phyloP scores from a whole-genome alignment of 2,113 vertebrate species.

The Sporophila hypoxantha region DNA sequence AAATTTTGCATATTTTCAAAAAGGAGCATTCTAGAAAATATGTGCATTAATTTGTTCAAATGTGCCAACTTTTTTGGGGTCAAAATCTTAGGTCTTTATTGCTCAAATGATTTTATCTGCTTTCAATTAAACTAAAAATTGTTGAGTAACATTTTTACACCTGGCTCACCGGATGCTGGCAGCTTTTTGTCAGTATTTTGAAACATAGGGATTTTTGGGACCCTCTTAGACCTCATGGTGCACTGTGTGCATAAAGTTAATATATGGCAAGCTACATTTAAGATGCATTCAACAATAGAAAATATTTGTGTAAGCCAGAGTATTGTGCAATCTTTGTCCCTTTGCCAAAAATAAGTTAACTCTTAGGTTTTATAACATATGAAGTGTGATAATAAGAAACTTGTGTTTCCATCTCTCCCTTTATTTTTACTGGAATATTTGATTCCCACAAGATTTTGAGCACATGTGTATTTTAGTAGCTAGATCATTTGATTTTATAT shows the following conservation, averaged over 20 bases:
- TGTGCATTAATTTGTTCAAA: not conserved
- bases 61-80: not conserved
- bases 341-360: slow-evolving; percentile 80
- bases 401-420: slow-evolving; percentile 74
- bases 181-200: slow-evolving; percentile 31
- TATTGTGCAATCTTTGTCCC: slow-evolving; percentile 71
- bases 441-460: slow-evolving; percentile 63
- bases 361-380: slow-evolving; percentile 78
- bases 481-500: slow-evolving; percentile 63
- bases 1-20: not conserved
- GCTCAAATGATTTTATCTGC: slow-evolving; percentile 43
- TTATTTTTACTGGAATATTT: slow-evolving; percentile 80
- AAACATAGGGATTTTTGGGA: slow-evolving; percentile 35
- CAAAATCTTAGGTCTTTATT: slow-evolving; percentile 20
- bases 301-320: slow-evolving; percentile 67
- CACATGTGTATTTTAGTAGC: slow-evolving; percentile 74
- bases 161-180: slow-evolving; percentile 25
- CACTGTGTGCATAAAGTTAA: slow-evolving; percentile 42
- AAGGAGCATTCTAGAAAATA: slow-evolving; percentile 35
- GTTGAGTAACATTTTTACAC: slow-evolving; percentile 54
- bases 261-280: slow-evolving; percentile 62
- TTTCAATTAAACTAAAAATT: slow-evolving; percentile 57
- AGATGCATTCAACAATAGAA: slow-evolving; percentile 72
- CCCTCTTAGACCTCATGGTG: not conserved
- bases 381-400: slow-evolving; percentile 88